Evolutionary conservation across 2,888 invertebrate species (phyloP), one percentile per base, ranked within the genome.

Genomic region (Agelastica alni): DNA sequence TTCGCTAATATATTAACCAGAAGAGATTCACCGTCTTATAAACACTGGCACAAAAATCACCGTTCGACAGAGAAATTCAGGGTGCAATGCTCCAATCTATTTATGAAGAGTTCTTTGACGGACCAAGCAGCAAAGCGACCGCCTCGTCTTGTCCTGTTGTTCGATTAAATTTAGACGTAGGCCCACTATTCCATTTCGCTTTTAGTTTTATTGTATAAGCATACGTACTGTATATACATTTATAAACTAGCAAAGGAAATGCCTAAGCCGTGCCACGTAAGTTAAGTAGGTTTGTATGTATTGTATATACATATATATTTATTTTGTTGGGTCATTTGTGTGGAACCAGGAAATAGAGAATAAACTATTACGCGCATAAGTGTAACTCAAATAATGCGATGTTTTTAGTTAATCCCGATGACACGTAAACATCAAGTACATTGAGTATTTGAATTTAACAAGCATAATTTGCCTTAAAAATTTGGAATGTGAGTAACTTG

Each of bases 21-120:
- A n/a, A n/a, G n/a, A n/a, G n/a, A n/a, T n/a, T n/a, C n/a, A n/a
- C n/a, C n/a, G n/a, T n/a, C n/a, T n/a, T n/a, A n/a, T n/a, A n/a
- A n/a, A n/a, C n/a, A n/a, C n/a, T n/a, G n/a, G n/a, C n/a, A n/a
- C n/a, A n/a, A n/a, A n/a, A n/a, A n/a, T n/a, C n/a, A 1, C 13
- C 37, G 20, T 39, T 39, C 43, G 30, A 43, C 17, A 16, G 28
- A 43, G 12, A 9, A 17, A 2, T 22, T 51, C 56, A 31, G 43
- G 37, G 56, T 51, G 46, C 56, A 56, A 51, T 37, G 56, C 28
- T 16, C 56, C 18, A 32, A 16, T 51, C 56, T 56, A 56, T 56
- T 56, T 56, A 43, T 9, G 47, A 17, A 39, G 14, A 43, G 46
- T 47, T 56, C 51, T 51, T 56, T 42, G 31, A 46, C 39, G 28